phyloP scores from a whole-genome alignment of 1,140 invertebrate genomes.

The Zaprionus davidi region DNA sequence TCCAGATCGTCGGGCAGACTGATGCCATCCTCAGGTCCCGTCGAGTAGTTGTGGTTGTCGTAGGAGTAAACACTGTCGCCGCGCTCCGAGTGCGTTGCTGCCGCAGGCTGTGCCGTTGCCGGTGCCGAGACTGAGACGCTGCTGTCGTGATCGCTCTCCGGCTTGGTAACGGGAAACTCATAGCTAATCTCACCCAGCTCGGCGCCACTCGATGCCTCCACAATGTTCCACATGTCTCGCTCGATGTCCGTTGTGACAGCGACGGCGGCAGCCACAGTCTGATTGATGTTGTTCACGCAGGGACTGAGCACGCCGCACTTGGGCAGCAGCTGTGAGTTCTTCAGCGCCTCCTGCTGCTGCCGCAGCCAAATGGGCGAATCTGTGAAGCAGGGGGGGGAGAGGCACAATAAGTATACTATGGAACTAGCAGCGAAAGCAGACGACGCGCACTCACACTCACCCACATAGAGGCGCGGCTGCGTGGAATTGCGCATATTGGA shows the following conservation, averaged over 20 bases:
- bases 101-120: constrained; percentile 15
- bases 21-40: constrained; percentile 58
- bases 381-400: constrained; percentile 11
- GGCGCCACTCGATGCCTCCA: constrained; percentile 82
- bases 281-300: constrained; percentile 82
- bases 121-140: constrained; percentile 37
- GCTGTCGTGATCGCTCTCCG: constrained; percentile 62
- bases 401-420: constrained; percentile 27
- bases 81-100: constrained; percentile 28
- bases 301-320: constrained; percentile 74
- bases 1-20: constrained; percentile 63
- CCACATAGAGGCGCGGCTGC: constrained; percentile 82
- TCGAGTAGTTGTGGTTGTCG: constrained; percentile 76
- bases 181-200: constrained; percentile 77
- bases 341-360: constrained; percentile 79
- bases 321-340: constrained; percentile 67
- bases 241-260: constrained; percentile 81
- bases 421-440: constrained; percentile 21
- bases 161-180: constrained; percentile 67
- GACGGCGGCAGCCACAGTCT: constrained; percentile 81
- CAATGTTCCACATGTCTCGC: constrained; percentile 84
- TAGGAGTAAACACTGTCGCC: constrained; percentile 68
- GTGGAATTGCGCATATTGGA: constrained; percentile 72
- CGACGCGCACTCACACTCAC: constrained; percentile 77
- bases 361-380: constrained; percentile 81